Conservation (phyloP, 2,113 vertebrate genomes). For the Speoplatyrhinus poulsoni region DNA sequence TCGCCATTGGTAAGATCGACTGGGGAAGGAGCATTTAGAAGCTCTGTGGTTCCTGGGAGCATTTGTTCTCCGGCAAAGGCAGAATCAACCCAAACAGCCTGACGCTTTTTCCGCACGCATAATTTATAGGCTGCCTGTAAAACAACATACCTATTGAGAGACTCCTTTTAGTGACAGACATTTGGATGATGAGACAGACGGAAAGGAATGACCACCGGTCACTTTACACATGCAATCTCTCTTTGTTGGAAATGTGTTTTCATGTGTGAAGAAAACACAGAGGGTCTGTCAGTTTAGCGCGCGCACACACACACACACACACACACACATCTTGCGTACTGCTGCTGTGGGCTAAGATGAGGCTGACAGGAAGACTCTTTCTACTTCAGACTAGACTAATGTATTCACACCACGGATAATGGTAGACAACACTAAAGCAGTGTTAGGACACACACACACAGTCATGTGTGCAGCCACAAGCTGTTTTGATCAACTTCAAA, state of each 20-base stretch:
- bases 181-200: too few relatives aligned
- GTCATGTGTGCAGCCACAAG: background rate
- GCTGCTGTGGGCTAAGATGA: slow-evolving; percentile 14
- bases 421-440: slow-evolving; percentile 31
- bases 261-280: too few relatives aligned
- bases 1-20: slow-evolving; percentile 25
- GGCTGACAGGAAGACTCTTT: background rate
- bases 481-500: too few relatives aligned
- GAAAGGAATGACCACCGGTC: too few relatives aligned
- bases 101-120: slow-evolving; percentile 31
- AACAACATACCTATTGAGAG: slow-evolving; percentile 18
- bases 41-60: slow-evolving; percentile 30
- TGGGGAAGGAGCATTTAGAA: slow-evolving; percentile 47
- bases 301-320: background rate
- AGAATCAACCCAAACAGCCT: slow-evolving; percentile 34
- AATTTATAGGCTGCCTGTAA: slow-evolving; percentile 45
- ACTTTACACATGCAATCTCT: too few relatives aligned
- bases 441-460: slow-evolving; percentile 3
- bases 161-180: too few relatives aligned
- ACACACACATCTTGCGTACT: too few relatives aligned
- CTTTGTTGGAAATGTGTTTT: too few relatives aligned
- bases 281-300: slow-evolving; percentile 1
- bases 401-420: slow-evolving; percentile 34
- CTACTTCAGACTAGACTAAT: slow-evolving; percentile 2
- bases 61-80: slow-evolving; percentile 27